Evolutionary conservation across 2,888 invertebrate genomes (phyloP).

Genomic region (Dermolepida albohirtum): DNA sequence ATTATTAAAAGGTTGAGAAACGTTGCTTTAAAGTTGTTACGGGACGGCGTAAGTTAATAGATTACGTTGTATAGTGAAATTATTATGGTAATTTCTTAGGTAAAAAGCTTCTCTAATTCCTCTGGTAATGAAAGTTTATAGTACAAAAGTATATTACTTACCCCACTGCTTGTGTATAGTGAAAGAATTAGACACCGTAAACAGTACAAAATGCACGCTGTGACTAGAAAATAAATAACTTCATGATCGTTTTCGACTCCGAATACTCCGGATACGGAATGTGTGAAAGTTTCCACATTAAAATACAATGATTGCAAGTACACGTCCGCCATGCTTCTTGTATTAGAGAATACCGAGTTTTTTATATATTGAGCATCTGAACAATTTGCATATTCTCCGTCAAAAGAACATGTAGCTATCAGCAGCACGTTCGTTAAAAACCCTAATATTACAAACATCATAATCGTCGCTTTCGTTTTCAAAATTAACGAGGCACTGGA

Average conservation of each 20-base stretch:
- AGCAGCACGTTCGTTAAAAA: conserved; percentile 23
- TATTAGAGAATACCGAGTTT: conserved; percentile 16
- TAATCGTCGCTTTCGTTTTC: conserved; percentile 28
- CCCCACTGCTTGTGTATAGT: conserved; percentile 38
- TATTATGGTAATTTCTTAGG: too few species aligned
- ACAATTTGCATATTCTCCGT: conserved; percentile 6
- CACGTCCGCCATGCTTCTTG: neutral
- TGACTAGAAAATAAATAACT: conserved; percentile 19
- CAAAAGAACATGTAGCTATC: conserved; percentile 29
- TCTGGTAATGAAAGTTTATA: too few species aligned
- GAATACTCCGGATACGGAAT: conserved; percentile 34
- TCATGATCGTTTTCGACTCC: conserved; percentile 24
- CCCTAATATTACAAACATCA: conserved; percentile 33
- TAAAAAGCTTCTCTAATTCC: too few species aligned
- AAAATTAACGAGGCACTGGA: conserved; percentile 29
- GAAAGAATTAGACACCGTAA: conserved; percentile 37
- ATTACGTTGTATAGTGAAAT: too few species aligned
- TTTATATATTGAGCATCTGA: conserved; percentile 12
- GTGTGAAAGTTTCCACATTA: conserved; percentile 29
- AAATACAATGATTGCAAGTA: conserved; percentile 34
- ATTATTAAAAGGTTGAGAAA: too few species aligned
- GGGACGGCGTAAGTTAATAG: too few species aligned
- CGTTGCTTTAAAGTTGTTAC: too few species aligned
- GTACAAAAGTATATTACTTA: conserved; percentile 32
- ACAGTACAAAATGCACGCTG: conserved; percentile 13